Conservation (phyloP, 2,888 invertebrate species). For the Perizoma flavofasciatum region DNA sequence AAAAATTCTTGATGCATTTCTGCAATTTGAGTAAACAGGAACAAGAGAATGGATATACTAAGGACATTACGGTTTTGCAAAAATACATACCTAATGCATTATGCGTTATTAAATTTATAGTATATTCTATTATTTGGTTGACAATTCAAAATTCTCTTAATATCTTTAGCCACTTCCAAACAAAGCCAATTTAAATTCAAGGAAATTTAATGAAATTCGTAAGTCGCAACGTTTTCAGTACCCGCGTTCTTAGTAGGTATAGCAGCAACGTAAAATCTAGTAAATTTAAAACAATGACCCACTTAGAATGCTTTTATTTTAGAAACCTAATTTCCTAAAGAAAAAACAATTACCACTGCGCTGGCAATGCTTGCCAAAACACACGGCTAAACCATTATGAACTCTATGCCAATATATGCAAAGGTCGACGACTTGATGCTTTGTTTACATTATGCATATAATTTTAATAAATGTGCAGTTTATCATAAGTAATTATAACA, state of each 20-base stretch:
- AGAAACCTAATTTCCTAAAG: slow-evolving; percentile 13
- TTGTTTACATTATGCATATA: slow-evolving; percentile 17
- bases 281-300: slow-evolving; percentile 23
- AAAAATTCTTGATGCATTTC: background rate
- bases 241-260: background rate
- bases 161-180: background rate
- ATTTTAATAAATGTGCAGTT: slow-evolving; percentile 14
- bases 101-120: too few species aligned
- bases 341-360: slow-evolving; percentile 15
- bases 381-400: slow-evolving; percentile 8
- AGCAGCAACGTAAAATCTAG: slow-evolving; percentile 3
- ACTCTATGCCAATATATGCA: slow-evolving; percentile 12
- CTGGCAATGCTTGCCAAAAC: slow-evolving; percentile 22
- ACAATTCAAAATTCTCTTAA: too few species aligned
- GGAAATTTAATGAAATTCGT: slow-evolving; percentile 15
- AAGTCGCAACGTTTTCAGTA: slow-evolving; percentile 1
- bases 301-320: slow-evolving; percentile 21
- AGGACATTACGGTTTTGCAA: too few species aligned
- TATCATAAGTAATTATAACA: background rate
- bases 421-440: slow-evolving; percentile 18
- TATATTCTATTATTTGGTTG: too few species aligned
- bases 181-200: slow-evolving; percentile 22
- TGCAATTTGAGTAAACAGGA: background rate
- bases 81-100: too few species aligned
- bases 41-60: background rate